Evolutionary conservation across 2,797 vertebrate genomes (phyloP).

Genomic region (Brachymystax lenok): DNA sequence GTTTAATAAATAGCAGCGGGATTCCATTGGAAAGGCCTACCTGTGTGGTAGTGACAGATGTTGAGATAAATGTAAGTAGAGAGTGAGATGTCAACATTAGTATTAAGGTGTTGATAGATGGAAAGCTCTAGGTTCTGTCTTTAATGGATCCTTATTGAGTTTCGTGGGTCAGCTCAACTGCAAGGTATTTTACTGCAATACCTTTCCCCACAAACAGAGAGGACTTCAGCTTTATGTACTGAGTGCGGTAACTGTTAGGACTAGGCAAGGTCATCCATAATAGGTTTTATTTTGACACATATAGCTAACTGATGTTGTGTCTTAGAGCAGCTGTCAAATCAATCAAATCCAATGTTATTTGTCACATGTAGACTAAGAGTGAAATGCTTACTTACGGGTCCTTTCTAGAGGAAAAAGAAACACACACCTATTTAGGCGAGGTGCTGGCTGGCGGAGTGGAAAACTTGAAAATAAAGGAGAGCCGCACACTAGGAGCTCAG

Average conservation of each 20-base stretch:
- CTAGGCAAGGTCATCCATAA: slow-evolving; percentile 13
- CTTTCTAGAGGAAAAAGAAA: too few species aligned
- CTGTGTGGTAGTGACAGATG: neutral
- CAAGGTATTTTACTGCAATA: neutral
- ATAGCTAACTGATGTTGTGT: slow-evolving; percentile 42
- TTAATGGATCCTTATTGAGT: slow-evolving; percentile 22
- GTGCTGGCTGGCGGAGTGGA: too few species aligned
- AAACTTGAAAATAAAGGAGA: too few species aligned
- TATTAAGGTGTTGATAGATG: slow-evolving; percentile 37
- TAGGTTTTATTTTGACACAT: slow-evolving; percentile 38
- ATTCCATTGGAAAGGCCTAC: neutral
- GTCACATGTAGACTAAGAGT: too few species aligned
- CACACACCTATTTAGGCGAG: too few species aligned
- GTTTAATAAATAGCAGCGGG: slow-evolving; percentile 41
- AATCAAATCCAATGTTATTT: too few species aligned
- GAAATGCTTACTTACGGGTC: too few species aligned
- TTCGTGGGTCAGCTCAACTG: slow-evolving; percentile 24
- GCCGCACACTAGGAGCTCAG: too few species aligned
- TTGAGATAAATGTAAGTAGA: slow-evolving; percentile 21
- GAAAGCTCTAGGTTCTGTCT: slow-evolving; percentile 39
- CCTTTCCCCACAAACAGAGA: neutral
- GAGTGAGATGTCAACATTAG: slow-evolving; percentile 16
- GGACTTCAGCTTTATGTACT: neutral
- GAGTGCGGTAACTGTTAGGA: neutral
- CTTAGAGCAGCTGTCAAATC: slow-evolving; percentile 16